Evolutionary conservation across 2,888 invertebrate species (phyloP).

Genomic region (Gisinianus flammeolus): DNA sequence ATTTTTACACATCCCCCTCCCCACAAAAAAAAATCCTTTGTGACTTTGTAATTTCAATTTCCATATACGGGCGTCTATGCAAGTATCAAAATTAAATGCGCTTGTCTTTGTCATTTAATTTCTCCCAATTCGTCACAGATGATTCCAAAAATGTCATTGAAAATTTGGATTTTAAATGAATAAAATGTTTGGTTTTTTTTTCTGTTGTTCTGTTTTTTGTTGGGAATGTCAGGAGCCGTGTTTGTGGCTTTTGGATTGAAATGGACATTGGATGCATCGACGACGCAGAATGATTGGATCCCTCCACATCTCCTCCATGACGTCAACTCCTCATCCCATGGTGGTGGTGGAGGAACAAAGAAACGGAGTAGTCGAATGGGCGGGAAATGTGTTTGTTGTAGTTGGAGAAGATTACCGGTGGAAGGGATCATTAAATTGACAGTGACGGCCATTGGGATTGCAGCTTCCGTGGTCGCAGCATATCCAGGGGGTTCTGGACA

Average conservation of each 20-base stretch:
- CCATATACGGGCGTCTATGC: too few relatives aligned
- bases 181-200: background rate
- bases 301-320: too few relatives aligned
- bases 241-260: constrained; percentile 58
- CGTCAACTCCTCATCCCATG: constrained; percentile 31
- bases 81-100: too few relatives aligned
- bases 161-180: background rate
- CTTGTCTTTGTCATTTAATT: too few relatives aligned
- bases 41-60: too few relatives aligned
- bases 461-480: constrained; percentile 48
- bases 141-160: background rate
- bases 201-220: too few relatives aligned
- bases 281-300: too few relatives aligned
- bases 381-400: constrained; percentile 12
- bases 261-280: constrained; percentile 57
- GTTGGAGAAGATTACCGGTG: constrained; percentile 48
- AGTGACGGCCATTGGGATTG: constrained; percentile 54
- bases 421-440: constrained; percentile 57
- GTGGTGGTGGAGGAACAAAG: constrained; percentile 6
- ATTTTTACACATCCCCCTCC: too few relatives aligned
- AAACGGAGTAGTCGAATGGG: background rate
- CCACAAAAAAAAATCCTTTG: too few relatives aligned
- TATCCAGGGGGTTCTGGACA: constrained; percentile 46
- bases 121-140: background rate
- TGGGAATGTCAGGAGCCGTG: constrained; percentile 37